These are phyloP conservation scores for Nyctalus aviator DNA, from an alignment of 2,797 vertebrate species.

Conservation along the genomic window DNA sequence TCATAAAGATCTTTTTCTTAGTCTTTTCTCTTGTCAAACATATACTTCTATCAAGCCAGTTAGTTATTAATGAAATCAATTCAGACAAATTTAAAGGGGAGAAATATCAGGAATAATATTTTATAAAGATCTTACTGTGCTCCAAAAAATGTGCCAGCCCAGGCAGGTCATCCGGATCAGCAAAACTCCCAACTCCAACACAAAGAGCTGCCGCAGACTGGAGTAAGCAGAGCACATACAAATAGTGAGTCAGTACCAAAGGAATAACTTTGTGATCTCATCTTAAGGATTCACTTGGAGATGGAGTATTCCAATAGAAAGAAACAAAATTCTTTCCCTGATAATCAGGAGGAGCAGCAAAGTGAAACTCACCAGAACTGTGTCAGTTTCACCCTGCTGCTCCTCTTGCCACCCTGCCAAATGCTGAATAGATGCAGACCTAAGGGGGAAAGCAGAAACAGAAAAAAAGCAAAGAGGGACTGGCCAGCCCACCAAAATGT, in stretches of 20 bases:
- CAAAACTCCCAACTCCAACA: conserved; percentile 96
- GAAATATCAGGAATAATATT: conserved; percentile 61
- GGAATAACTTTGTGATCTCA: neutral
- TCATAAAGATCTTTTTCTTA: conserved; percentile 41
- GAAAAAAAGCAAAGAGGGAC: conserved; percentile 45
- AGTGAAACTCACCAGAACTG: conserved; percentile 84
- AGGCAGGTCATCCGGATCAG: conserved; percentile 96
- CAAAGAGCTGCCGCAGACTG: conserved; percentile 98
- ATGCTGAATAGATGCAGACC: conserved; percentile 75
- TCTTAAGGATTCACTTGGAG: conserved; percentile 65
- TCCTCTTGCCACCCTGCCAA: conserved; percentile 78
- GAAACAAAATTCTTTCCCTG: conserved; percentile 74
- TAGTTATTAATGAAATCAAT: conserved; percentile 63
- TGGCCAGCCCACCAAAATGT: conserved; percentile 59
- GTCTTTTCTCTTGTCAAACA: conserved; percentile 52
- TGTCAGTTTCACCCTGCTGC: conserved; percentile 84
- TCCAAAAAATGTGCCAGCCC: conserved; percentile 99
- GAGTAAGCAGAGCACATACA: conserved; percentile 82
- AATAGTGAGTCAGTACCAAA: conserved; percentile 67
- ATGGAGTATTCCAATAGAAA: conserved; percentile 66
- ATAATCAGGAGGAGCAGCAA: conserved; percentile 82
- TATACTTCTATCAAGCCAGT: conserved; percentile 35
- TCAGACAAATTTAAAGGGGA: conserved; percentile 46
- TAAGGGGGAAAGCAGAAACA: conserved; percentile 79
- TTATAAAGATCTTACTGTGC: conserved; percentile 93